Conservation (phyloP, 2,113 vertebrate species). For the Tupaia tana region DNA sequence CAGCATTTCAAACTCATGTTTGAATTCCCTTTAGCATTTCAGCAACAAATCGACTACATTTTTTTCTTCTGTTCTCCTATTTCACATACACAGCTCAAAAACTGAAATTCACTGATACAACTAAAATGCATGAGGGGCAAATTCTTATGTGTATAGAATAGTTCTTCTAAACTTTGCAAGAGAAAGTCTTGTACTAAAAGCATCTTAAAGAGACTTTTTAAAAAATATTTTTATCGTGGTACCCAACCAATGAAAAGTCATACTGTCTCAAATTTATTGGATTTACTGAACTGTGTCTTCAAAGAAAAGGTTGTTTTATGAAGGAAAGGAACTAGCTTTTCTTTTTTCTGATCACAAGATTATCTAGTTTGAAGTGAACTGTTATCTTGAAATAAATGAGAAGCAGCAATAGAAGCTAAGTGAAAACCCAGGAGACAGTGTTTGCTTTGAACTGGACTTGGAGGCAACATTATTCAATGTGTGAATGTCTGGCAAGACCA, state of each 20-base stretch:
- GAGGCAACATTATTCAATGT: not conserved
- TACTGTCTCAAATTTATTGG: conserved; percentile 53
- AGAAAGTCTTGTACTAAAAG: conserved; percentile 10
- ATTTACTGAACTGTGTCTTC: conserved; percentile 63
- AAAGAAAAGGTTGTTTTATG: conserved; percentile 52
- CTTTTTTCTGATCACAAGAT: conserved; percentile 70
- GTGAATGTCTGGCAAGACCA: not conserved
- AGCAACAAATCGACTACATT: not conserved
- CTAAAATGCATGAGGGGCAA: not conserved
- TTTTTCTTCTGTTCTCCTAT: not conserved
- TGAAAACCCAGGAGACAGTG: conserved; percentile 65
- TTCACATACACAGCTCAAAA: not conserved
- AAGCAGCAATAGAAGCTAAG: conserved; percentile 64
- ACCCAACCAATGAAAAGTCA: conserved; percentile 58
- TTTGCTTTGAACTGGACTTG: conserved; percentile 69
- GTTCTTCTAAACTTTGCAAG: conserved; percentile 41
- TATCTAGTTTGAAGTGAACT: conserved; percentile 79
- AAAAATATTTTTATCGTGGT: conserved; percentile 36
- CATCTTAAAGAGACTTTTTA: conserved; percentile 8
- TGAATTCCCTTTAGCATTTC: conserved; percentile 33
- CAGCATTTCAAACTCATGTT: not conserved
- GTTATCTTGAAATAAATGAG: conserved; percentile 75
- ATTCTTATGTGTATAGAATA: not conserved
- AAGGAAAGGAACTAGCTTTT: not conserved
- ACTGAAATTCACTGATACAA: not conserved